Evolutionary conservation across 1,140 invertebrate species (phyloP).

Genomic region (Mactra quadrangularis): DNA sequence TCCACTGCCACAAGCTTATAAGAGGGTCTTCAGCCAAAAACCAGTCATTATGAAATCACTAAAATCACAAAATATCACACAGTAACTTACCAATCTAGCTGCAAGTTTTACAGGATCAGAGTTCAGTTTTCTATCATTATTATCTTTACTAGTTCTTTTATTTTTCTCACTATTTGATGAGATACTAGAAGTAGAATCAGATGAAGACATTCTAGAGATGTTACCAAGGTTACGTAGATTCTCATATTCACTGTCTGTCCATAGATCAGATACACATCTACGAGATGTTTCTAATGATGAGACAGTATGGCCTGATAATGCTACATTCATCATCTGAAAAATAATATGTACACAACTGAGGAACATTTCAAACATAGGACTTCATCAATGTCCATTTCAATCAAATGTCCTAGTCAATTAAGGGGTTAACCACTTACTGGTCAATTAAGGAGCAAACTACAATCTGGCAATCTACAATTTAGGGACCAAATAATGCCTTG

Average conservation of each 20-base stretch:
- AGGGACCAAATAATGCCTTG: too few relatives aligned
- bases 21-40: too few relatives aligned
- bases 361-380: too few relatives aligned
- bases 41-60: too few relatives aligned
- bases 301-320: constrained; percentile 82
- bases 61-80: too few relatives aligned
- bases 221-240: constrained; percentile 67
- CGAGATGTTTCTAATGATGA: constrained; percentile 71
- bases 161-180: constrained; percentile 6
- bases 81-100: constrained; percentile 84
- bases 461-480: too few relatives aligned
- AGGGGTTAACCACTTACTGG: too few relatives aligned
- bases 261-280: constrained; percentile 74
- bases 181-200: constrained; percentile 18
- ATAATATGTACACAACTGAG: too few relatives aligned
- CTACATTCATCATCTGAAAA: constrained; percentile 83
- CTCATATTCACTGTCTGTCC: constrained; percentile 74
- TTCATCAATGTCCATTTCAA: too few relatives aligned
- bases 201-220: constrained; percentile 2
- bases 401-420: too few relatives aligned
- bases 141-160: constrained; percentile 32
- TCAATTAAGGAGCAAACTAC: too few relatives aligned
- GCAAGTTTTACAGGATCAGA: constrained; percentile 75
- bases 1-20: too few relatives aligned
- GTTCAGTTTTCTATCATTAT: constrained; percentile 4